Evolutionary conservation across 1,140 invertebrate genomes (phyloP).

Genomic region (Delia radicum): DNA sequence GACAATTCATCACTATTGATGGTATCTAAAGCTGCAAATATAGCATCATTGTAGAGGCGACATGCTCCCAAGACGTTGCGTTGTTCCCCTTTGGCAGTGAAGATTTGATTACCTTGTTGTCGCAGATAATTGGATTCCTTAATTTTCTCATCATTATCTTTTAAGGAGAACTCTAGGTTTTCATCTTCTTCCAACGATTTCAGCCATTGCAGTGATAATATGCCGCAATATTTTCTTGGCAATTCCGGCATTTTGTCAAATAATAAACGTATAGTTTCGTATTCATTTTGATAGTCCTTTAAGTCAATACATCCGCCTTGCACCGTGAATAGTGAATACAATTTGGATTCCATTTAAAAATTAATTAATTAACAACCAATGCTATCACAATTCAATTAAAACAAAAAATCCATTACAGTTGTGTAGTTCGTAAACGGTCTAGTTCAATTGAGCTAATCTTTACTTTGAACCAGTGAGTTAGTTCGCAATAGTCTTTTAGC

Average conservation of each 20-base stretch:
- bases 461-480: no score
- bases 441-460: no score
- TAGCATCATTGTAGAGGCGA: constrained; percentile 39
- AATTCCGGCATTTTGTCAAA: constrained; percentile 16
- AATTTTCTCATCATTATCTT: background rate
- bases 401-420: no score
- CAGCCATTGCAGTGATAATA: constrained; percentile 17
- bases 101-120: constrained; percentile 38
- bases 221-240: background rate
- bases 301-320: constrained; percentile 1
- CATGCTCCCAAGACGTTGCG: constrained; percentile 31
- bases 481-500: no score
- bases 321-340: background rate
- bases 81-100: constrained; percentile 8
- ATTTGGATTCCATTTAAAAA: background rate
- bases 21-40: constrained; percentile 34
- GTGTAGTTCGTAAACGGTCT: no score
- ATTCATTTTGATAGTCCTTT: constrained; percentile 35
- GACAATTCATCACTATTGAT: constrained; percentile 28
- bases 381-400: no score
- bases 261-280: constrained; percentile 32
- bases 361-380: background rate
- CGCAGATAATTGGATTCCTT: constrained; percentile 17
- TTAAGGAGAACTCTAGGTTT: constrained; percentile 9
- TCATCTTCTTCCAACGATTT: constrained; percentile 24